These are phyloP conservation scores for Hydraecia micacea DNA, from an alignment of 2,888 invertebrate species.

Conservation along the genomic window DNA sequence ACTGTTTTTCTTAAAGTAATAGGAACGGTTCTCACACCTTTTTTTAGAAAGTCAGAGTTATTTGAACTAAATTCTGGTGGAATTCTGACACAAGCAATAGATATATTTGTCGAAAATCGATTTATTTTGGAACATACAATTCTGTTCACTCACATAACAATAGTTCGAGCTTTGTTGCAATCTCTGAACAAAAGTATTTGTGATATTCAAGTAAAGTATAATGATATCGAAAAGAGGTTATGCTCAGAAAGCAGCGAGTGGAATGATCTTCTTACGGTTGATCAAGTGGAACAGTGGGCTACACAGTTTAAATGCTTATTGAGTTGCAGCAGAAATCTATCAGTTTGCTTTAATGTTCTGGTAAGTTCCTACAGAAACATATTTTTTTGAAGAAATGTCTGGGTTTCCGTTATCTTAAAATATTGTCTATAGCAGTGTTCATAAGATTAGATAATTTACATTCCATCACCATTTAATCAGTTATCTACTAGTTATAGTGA, in stretches of 20 bases:
- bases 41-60: background rate
- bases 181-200: slow-evolving; percentile 11
- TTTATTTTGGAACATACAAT: slow-evolving; percentile 24
- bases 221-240: background rate
- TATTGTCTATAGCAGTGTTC: background rate
- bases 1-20: background rate
- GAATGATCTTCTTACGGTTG: slow-evolving; percentile 1
- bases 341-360: slow-evolving; percentile 10
- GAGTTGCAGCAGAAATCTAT: slow-evolving; percentile 34
- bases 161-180: slow-evolving; percentile 1
- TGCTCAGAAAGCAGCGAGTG: background rate
- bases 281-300: slow-evolving; percentile 23
- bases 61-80: too few relatives aligned
- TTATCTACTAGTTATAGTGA: too few relatives aligned
- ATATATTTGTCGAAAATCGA: background rate
- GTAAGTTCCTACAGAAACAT: background rate
- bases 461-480: too few relatives aligned
- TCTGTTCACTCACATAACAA: slow-evolving; percentile 11
- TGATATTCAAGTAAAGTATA: slow-evolving; percentile 18
- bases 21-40: background rate
- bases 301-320: slow-evolving; percentile 28
- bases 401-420: background rate
- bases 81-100: background rate
- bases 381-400: background rate
- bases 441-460: too few relatives aligned